Base-by-base conservation (phyloP, 2,797 vertebrate genomes). In the Pteronotus mesoamericanus region DNA sequence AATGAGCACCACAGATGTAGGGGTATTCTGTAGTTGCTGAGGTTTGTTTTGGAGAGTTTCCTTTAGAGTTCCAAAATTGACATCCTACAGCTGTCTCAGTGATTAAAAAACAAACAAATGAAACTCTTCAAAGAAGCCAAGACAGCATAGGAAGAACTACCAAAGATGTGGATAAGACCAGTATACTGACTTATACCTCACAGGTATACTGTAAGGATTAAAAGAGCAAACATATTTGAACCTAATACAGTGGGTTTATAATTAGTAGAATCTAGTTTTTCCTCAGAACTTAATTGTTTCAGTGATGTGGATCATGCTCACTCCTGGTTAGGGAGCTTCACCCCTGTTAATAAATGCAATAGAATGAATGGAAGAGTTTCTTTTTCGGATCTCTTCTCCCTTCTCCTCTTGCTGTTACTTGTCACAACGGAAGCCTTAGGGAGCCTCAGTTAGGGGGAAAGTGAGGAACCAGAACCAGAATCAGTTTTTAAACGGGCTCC, bases 1-100 rank as follows among this genome's bases (percentile, higher is more conserved):
- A 66, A 66, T 64, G 90, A 83, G 34, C 92, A 77, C 19, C 19
- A 4, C 12, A 24, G 46, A 46, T 55, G 53, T 10, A 21, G 39
- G 39, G 18, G 21, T n/a, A 21, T 91, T 71, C 29, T 24, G 15
- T 46, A 72, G n/a, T 32, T 46, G 18, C 46, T 22, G 37, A 83
- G 34, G n/a, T 89, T 93, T 89, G 57, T 79, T 97, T 95, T 75
- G 85, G 34, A 92, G 74, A 88, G 24, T 61, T 80, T 69, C 74
- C 75, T 91, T 68, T 68, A 74, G 44, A 22, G 68, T 86, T 83
- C 26, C 51, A 37, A 93, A 96, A 42, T 44, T 82, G 46, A 64
- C 80, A n/a, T 61, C 29, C 26, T 26, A 9, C 39, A 75, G 44
- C 87, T 59, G 53, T 32, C n/a, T 92, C 57, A 79, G 32, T 46